These are phyloP conservation scores for Anser brachyrhynchus DNA, from an alignment of 2,113 vertebrate genomes.

Conservation along the genomic window DNA sequence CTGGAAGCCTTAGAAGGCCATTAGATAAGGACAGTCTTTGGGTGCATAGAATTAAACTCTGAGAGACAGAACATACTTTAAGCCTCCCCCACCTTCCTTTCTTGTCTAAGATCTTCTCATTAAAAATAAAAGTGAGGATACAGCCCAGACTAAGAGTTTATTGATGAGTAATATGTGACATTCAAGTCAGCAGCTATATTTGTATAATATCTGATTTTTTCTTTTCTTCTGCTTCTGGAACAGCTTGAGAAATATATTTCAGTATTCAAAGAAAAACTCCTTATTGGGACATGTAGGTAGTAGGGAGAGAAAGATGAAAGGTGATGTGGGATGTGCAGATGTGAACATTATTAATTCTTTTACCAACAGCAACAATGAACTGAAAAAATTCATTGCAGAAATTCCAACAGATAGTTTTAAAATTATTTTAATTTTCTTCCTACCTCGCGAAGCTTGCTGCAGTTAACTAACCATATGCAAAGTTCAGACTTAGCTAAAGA, in stretches of 20 bases:
- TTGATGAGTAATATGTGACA: constrained; percentile 21
- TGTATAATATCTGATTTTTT: not conserved
- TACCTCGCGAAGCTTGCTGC: not conserved
- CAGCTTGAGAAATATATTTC: not conserved
- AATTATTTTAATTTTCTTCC: not conserved
- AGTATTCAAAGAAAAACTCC: not conserved
- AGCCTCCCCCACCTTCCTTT: not conserved
- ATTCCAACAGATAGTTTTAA: not conserved
- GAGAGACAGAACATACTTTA: constrained; percentile 20
- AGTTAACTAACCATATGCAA: not conserved
- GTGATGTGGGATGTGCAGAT: not conserved
- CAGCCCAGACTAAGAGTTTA: not conserved
- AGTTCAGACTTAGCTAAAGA: not conserved
- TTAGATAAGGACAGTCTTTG: not conserved
- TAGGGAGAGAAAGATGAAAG: not conserved
- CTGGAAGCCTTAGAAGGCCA: not conserved
- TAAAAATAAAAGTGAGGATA: constrained; percentile 11
- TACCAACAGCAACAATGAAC: not conserved
- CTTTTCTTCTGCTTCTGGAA: not conserved
- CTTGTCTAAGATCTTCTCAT: not conserved
- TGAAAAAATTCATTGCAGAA: not conserved
- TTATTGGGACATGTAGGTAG: not conserved
- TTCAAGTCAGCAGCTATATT: not conserved
- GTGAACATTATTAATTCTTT: not conserved
- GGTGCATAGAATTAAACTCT: not conserved